phyloP scores from a whole-genome alignment of 2,888 invertebrate species.

The Dolomedes plantarius region DNA sequence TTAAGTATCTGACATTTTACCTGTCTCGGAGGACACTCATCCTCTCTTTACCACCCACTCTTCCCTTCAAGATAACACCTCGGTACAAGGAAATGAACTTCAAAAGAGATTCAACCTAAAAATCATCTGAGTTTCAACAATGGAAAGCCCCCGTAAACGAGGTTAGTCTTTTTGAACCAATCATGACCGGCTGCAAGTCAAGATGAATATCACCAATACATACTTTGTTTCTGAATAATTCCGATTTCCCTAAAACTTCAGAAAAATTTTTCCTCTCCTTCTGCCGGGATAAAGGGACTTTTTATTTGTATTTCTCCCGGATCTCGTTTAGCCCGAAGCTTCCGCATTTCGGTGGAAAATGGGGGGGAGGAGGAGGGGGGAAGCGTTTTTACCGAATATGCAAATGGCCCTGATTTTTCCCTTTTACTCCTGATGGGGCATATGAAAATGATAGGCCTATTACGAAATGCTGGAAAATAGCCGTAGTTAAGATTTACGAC shows the following conservation, averaged over 20 bases:
- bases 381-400: constrained; percentile 52
- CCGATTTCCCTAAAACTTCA: constrained; percentile 39
- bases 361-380: not conserved
- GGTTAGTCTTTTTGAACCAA: constrained; percentile 30
- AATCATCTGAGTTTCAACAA: too few species aligned
- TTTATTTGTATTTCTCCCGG: constrained; percentile 6
- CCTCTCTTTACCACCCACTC: too few species aligned
- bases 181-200: constrained; percentile 51
- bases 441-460: constrained; percentile 67
- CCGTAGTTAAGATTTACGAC: constrained; percentile 63
- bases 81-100: too few species aligned
- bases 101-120: too few species aligned
- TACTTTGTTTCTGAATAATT: constrained; percentile 62
- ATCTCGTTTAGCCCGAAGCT: constrained; percentile 19
- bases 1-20: too few species aligned
- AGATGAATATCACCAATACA: constrained; percentile 51
- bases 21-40: too few species aligned
- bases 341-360: not conserved
- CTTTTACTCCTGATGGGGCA: constrained; percentile 23
- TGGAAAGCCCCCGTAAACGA: too few species aligned
- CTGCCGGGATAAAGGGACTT: not conserved
- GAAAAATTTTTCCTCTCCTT: constrained; percentile 44
- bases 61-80: too few species aligned
- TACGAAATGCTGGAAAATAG: constrained; percentile 40
- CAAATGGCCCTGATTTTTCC: constrained; percentile 25